Conservation (phyloP, 2,888 invertebrate genomes). For the Pristionchus arcanus region DNA sequence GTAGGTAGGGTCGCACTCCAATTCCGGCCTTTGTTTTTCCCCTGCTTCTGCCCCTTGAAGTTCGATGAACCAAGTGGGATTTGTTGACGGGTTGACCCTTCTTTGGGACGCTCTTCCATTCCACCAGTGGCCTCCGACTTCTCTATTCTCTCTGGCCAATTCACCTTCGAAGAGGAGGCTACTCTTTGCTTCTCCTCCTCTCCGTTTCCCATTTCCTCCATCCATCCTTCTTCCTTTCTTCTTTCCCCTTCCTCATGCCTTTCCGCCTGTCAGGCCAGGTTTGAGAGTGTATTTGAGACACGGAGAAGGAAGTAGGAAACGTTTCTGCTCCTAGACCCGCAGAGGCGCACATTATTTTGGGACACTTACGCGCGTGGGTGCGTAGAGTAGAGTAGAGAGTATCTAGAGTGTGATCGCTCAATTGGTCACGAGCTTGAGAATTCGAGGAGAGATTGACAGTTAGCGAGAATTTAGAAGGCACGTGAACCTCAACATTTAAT, state of each 20-base stretch:
- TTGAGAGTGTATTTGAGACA: background rate
- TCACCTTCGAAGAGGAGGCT: slow-evolving; percentile 31
- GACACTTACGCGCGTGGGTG: background rate
- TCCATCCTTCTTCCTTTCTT: background rate
- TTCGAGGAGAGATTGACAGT: background rate
- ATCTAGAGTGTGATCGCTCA: background rate
- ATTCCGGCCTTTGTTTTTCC: background rate
- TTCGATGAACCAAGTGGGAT: background rate
- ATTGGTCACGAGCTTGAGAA: background rate
- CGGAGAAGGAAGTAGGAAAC: background rate
- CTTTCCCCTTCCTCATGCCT: background rate
- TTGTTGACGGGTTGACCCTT: slow-evolving; percentile 1
- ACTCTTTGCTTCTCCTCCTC: background rate
- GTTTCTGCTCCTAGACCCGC: background rate
- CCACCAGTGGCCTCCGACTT: background rate
- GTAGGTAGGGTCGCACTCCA: background rate
- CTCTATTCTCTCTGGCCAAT: slow-evolving; percentile 56
- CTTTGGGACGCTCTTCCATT: background rate
- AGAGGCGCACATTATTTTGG: background rate
- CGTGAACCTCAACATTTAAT: background rate
- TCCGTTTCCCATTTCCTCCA: background rate
- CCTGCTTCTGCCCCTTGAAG: background rate
- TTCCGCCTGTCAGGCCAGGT: background rate
- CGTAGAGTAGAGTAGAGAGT: background rate
- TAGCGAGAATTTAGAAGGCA: background rate